Evolutionary conservation across 2,797 vertebrate species (phyloP).

Genomic region (Benthosema pterotum): DNA sequence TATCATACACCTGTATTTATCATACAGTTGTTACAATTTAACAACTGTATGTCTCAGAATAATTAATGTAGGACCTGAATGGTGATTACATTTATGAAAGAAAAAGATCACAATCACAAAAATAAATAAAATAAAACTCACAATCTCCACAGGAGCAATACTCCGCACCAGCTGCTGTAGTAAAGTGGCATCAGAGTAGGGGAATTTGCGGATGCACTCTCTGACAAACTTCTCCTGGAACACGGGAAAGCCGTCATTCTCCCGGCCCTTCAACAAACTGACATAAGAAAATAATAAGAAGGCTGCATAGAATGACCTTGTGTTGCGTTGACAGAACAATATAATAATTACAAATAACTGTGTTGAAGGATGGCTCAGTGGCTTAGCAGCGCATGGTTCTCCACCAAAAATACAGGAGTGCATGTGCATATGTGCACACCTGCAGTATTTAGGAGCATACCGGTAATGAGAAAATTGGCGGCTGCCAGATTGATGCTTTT

Average conservation of each 20-base stretch:
- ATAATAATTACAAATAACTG: not conserved
- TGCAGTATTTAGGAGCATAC: too few species aligned
- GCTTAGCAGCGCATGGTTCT: too few species aligned
- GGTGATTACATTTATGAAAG: not conserved
- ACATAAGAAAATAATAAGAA: too few species aligned
- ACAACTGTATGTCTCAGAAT: not conserved
- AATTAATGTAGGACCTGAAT: not conserved
- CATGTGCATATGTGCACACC: too few species aligned
- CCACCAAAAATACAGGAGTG: too few species aligned
- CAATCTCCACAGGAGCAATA: constrained; percentile 95
- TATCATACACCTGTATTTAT: too few species aligned
- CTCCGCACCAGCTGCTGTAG: constrained; percentile 98
- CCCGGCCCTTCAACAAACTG: constrained; percentile 92
- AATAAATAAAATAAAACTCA: constrained; percentile 78
- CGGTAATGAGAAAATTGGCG: too few species aligned
- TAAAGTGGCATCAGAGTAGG: constrained; percentile 92
- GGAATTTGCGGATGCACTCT: constrained; percentile 95
- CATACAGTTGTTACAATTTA: not conserved
- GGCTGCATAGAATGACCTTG: too few species aligned
- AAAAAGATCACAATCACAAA: not conserved
- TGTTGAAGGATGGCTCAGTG: too few species aligned
- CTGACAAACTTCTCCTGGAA: constrained; percentile 95
- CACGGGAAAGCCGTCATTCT: constrained; percentile 90
- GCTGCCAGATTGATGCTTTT: too few species aligned
- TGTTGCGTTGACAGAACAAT: not conserved